A percentile compares a stretch with the other conserved stretches of the same genome.
These are phyloP conservation scores for Mormyrops boulengeri DNA, from an alignment of 2,797 vertebrate species.

Conservation along the genomic window DNA sequence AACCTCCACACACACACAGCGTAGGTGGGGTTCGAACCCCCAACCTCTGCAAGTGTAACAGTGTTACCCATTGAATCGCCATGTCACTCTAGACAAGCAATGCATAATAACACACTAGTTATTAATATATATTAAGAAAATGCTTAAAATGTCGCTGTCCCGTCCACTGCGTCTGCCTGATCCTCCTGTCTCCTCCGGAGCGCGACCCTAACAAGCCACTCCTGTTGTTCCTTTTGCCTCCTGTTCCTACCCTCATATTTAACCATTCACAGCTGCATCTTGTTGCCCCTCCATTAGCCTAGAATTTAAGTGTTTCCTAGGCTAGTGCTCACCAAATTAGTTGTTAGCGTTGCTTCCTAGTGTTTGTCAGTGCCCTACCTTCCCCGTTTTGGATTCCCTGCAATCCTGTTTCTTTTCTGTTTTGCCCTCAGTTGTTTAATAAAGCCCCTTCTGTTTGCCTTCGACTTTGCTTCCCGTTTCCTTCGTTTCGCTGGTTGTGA, in stretches of 20 bases:
- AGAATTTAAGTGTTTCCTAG: background rate
- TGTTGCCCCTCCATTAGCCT: background rate
- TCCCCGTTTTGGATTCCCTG: background rate
- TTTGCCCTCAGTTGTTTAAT: background rate
- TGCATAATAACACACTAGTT: background rate
- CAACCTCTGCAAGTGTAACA: background rate
- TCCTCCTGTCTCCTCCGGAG: background rate
- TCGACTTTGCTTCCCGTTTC: background rate
- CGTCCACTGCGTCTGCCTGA: background rate
- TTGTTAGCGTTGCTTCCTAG: background rate
- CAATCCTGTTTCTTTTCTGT: background rate
- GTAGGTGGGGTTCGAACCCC: background rate
- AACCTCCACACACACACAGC: background rate
- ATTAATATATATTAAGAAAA: background rate
- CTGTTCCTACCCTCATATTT: background rate
- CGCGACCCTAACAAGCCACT: background rate
- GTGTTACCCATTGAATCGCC: background rate
- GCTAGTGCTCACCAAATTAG: background rate
- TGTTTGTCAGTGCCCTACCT: background rate
- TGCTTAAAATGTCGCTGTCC: background rate
- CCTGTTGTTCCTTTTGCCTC: background rate
- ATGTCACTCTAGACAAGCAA: background rate
- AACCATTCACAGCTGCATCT: background rate
- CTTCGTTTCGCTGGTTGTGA: background rate
- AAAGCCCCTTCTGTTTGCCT: background rate